These are phyloP conservation scores for Polypedilum pembai DNA, from an alignment of 1,140 invertebrate species.

Conservation along the genomic window DNA sequence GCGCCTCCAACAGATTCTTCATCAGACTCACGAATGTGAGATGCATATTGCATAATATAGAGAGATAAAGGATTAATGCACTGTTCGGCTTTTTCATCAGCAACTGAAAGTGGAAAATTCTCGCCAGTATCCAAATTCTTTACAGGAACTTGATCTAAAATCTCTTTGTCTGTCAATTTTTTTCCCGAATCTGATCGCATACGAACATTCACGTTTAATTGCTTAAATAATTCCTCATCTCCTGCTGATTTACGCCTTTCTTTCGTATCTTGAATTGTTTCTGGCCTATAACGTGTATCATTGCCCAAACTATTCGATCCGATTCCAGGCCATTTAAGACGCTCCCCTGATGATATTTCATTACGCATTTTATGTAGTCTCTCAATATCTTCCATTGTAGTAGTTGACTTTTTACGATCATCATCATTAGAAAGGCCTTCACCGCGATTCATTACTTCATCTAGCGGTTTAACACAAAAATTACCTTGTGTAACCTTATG, in stretches of 20 bases:
- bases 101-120: slow-evolving; percentile 43
- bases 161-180: slow-evolving; percentile 78
- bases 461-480: slow-evolving; percentile 71
- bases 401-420: neutral
- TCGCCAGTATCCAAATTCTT: slow-evolving; percentile 84
- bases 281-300: slow-evolving; percentile 36
- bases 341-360: slow-evolving; percentile 30
- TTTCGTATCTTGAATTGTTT: slow-evolving; percentile 35
- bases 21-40: slow-evolving; percentile 57
- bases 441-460: slow-evolving; percentile 61
- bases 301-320: slow-evolving; percentile 43
- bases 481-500: slow-evolving; percentile 62
- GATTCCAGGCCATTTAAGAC: slow-evolving; percentile 40
- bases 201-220: slow-evolving; percentile 67
- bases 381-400: slow-evolving; percentile 41
- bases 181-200: slow-evolving; percentile 78
- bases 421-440: slow-evolving; percentile 53
- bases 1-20: slow-evolving; percentile 76
- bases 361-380: slow-evolving; percentile 50
- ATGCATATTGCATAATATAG: slow-evolving; percentile 80
- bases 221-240: slow-evolving; percentile 60
- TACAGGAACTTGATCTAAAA: slow-evolving; percentile 85
- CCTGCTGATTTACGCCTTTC: slow-evolving; percentile 65
- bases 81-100: slow-evolving; percentile 42
- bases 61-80: slow-evolving; percentile 70